phyloP scores from a whole-genome alignment of 2,888 invertebrate species.

The Tipula lateralis region DNA sequence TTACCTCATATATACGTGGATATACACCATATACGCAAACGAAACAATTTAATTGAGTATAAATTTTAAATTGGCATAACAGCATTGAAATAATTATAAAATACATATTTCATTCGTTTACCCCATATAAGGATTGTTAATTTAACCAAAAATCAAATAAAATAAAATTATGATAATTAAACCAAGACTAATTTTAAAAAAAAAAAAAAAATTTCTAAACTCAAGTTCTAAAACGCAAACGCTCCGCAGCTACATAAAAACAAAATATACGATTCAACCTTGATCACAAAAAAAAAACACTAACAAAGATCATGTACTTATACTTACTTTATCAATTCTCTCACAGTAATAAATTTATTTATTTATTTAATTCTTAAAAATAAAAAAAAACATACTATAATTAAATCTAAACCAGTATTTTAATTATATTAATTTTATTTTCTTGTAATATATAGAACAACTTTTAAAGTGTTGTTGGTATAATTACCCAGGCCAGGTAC shows the following conservation, averaged over 20 bases:
- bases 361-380: background rate
- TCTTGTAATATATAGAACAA: background rate
- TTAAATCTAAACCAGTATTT: conserved; percentile 19
- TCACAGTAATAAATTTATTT: background rate
- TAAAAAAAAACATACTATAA: background rate
- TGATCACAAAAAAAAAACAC: background rate
- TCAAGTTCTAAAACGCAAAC: background rate
- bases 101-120: background rate
- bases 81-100: conserved; percentile 19
- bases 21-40: background rate
- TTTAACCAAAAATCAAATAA: background rate
- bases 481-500: background rate
- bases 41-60: background rate
- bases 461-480: background rate
- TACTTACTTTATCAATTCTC: background rate
- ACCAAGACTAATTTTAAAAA: background rate
- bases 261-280: background rate
- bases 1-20: no score
- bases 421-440: background rate
- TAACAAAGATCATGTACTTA: background rate
- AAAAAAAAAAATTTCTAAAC: background rate
- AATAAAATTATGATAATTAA: background rate
- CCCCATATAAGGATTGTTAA: conserved; percentile 1
- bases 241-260: background rate
- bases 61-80: conserved; percentile 19